Percentiles rank a stretch among this genome's conserved stretches.
Conservation (phyloP, 1,140 invertebrate species). For the Drosophila yakuba region DNA sequence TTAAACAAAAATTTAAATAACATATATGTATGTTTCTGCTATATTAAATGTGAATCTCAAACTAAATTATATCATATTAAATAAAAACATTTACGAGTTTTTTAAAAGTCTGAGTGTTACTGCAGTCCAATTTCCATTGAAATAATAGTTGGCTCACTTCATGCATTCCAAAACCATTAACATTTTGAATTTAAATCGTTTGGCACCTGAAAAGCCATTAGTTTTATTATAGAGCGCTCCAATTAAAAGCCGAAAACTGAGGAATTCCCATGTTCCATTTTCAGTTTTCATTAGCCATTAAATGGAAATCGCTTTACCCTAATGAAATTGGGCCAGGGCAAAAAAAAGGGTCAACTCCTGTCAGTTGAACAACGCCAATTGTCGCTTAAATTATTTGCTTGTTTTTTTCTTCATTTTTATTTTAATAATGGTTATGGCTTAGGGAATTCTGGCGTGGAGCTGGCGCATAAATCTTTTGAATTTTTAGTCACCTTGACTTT, state of each 20-base stretch:
- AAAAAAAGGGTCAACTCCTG: conserved; percentile 56
- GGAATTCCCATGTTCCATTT: conserved; percentile 76
- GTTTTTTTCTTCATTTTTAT: conserved; percentile 10
- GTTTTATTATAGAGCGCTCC: conserved; percentile 33
- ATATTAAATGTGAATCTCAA: too few species aligned
- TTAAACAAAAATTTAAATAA: too few species aligned
- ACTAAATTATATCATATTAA: neutral
- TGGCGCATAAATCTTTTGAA: conserved; percentile 54
- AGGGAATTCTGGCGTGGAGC: conserved; percentile 52
- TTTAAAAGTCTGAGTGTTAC: neutral
- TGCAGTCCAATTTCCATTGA: neutral
- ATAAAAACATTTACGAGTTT: neutral
- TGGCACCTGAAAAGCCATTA: conserved; percentile 38
- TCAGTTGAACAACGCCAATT: conserved; percentile 37
- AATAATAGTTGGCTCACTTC: neutral
- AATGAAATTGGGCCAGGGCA: conserved; percentile 54
- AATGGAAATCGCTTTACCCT: conserved; percentile 48
- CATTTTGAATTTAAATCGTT: conserved; percentile 17
- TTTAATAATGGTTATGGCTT: conserved; percentile 8
- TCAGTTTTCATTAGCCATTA: conserved; percentile 66
- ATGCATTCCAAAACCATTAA: conserved; percentile 18
- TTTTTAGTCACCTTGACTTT: conserved; percentile 60
- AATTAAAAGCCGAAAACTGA: conserved; percentile 31
- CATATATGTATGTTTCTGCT: too few species aligned
- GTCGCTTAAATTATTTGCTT: conserved; percentile 47